Conservation (phyloP, 1,140 invertebrate genomes). For the Cephus cinctus region DNA sequence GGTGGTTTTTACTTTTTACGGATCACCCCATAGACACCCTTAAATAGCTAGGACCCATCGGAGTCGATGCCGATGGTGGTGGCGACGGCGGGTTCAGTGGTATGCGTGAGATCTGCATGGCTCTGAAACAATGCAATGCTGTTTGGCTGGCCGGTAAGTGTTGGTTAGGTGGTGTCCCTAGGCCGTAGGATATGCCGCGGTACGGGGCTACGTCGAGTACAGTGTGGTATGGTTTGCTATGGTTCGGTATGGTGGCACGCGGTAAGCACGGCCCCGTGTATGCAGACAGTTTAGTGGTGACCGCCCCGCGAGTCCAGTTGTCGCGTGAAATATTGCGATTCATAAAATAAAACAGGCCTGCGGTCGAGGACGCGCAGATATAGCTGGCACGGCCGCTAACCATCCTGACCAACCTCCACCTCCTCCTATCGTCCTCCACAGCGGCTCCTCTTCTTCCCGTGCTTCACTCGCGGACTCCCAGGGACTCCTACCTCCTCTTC, state of each 20-base stretch:
- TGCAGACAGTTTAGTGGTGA: conserved; percentile 54
- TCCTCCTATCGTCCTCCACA: conserved; percentile 4
- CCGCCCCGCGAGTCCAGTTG: conserved; percentile 46
- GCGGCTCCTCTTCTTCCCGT: conserved; percentile 8
- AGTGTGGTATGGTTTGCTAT: conserved; percentile 5
- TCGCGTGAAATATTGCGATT: conserved; percentile 58
- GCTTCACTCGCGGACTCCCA: conserved; percentile 7
- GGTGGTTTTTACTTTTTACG: conserved; percentile 28
- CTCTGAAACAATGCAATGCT: neutral
- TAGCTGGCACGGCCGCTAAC: conserved; percentile 44
- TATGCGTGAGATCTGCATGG: conserved; percentile 16
- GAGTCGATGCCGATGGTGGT: conserved; percentile 18
- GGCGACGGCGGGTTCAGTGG: conserved; percentile 22
- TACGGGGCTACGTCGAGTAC: neutral
- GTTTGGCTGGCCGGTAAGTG: neutral
- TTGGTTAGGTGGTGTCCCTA: neutral
- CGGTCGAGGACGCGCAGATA: conserved; percentile 52
- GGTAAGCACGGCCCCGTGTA: conserved; percentile 46
- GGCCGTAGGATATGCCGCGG: neutral
- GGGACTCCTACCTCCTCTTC: conserved; percentile 6
- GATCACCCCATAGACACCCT: conserved; percentile 24
- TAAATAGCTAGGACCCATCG: conserved; percentile 11
- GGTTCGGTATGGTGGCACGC: conserved; percentile 16
- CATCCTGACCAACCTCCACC: conserved; percentile 33
- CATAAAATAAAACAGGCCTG: conserved; percentile 59